Evolutionary conservation across 2,113 vertebrate genomes (phyloP), one percentile per base, ranked within the genome.

Genomic region (Ammospiza caudacuta): DNA sequence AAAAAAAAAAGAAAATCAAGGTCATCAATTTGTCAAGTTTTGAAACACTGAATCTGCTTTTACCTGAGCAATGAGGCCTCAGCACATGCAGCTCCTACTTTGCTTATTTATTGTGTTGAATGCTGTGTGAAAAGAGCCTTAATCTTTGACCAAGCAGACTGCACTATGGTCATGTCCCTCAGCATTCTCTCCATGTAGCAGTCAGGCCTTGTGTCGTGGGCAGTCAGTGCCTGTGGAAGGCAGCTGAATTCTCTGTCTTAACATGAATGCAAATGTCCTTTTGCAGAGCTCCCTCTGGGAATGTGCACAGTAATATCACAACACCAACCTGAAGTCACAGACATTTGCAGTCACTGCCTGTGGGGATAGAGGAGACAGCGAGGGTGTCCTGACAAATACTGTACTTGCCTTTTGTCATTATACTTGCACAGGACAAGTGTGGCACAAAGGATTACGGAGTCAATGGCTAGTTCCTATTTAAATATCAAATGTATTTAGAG

Each of bases 271-370:
- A 97, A 97, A 97, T 78, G 83, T 97, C 97, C 97, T 97, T 96
- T 96, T 58, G 52, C 96, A 97, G 95, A 92, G 94, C 96, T 94
- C 98, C 98, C 97, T 97, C 92, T 94, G 98, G 98, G 98, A 98
- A 96, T 95, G 95, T 95, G 96, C 94, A 95, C 97, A 98, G 98
- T 98, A 98, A 99, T 98, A 98, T 98, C 98, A 97, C 98, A 97
- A 96, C 97, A 96, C 73, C 89, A 97, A 95, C 97, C 98, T 96
- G 95, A 97, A 98, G 98, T 97, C 98, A 96, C 97, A 98, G 97
- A 98, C 98, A 96, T 98, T 99, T 98, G 98, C 98, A 98, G 98
- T 97, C 94, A 77, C 92, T 97, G 97, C 97, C 98, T 98, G 93
- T 97, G 95, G 98, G 98, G 98, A 98, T 51, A 90, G 69, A 96